Evolutionary conservation across 2,888 invertebrate species (phyloP).

Genomic region (Drosophila paramelanica): DNA sequence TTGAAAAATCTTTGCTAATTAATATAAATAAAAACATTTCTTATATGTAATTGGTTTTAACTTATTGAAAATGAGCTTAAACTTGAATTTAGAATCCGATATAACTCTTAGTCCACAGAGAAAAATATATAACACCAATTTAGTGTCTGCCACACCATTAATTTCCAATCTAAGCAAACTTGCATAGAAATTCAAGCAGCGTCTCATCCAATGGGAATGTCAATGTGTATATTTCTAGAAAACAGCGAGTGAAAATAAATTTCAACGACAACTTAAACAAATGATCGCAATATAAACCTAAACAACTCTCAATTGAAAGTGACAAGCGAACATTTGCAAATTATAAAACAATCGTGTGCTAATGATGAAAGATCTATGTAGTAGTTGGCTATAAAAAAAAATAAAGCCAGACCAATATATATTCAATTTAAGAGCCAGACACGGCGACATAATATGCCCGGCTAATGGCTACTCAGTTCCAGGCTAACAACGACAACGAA

Average conservation of each 20-base stretch:
- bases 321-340: slow-evolving; percentile 45
- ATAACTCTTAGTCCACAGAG: neutral
- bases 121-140: slow-evolving; percentile 27
- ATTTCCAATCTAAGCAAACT: slow-evolving; percentile 33
- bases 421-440: slow-evolving; percentile 25
- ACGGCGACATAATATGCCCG: slow-evolving; percentile 44
- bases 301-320: slow-evolving; percentile 38
- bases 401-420: slow-evolving; percentile 20
- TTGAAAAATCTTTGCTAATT: neutral
- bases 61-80: slow-evolving; percentile 2
- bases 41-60: slow-evolving; percentile 1
- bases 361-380: slow-evolving; percentile 59
- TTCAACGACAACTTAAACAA: slow-evolving; percentile 35
- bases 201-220: slow-evolving; percentile 58
- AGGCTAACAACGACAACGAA: slow-evolving; percentile 35
- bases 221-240: slow-evolving; percentile 29
- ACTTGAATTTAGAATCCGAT: neutral
- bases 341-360: slow-evolving; percentile 62
- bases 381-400: slow-evolving; percentile 14
- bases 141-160: slow-evolving; percentile 37
- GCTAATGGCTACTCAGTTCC: slow-evolving; percentile 39
- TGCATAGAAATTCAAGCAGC: slow-evolving; percentile 1
- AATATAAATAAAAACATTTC: neutral
- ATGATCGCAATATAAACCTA: slow-evolving; percentile 5
- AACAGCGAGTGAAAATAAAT: slow-evolving; percentile 43